Evolutionary conservation across 2,113 vertebrate species (phyloP).

Genomic region (Tragelaphus strepsiceros): DNA sequence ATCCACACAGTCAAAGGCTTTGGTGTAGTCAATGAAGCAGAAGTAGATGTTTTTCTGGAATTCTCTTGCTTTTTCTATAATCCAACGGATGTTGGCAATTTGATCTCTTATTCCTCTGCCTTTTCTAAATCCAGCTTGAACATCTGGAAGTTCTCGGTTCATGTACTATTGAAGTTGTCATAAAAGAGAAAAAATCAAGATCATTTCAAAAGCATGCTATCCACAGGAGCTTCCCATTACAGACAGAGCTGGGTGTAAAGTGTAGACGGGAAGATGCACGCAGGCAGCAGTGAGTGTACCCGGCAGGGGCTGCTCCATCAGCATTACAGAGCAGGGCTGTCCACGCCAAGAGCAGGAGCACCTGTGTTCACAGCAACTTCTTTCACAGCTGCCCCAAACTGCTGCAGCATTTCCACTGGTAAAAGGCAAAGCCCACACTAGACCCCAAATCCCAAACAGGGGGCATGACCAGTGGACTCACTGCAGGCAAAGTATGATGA

Average conservation of each 20-base stretch:
- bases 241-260: neutral
- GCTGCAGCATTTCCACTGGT: neutral
- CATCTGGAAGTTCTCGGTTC: neutral
- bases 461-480: neutral
- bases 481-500: neutral
- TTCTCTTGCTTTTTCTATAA: neutral
- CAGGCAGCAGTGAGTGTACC: accelerated
- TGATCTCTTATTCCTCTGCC: neutral
- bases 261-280: accelerated
- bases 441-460: no score
- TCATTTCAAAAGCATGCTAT: accelerated
- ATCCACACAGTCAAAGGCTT: neutral
- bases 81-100: neutral
- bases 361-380: accelerated
- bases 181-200: neutral
- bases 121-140: neutral
- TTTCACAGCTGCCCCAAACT: accelerated
- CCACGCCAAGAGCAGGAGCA: neutral
- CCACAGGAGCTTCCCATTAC: accelerated
- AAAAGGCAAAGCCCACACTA: neutral
- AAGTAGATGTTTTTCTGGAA: neutral
- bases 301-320: neutral
- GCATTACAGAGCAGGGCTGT: accelerated
- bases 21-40: neutral
- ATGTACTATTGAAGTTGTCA: neutral